Base-by-base conservation (phyloP, 2,888 invertebrate genomes). In the Syrista parreyssii region DNA sequence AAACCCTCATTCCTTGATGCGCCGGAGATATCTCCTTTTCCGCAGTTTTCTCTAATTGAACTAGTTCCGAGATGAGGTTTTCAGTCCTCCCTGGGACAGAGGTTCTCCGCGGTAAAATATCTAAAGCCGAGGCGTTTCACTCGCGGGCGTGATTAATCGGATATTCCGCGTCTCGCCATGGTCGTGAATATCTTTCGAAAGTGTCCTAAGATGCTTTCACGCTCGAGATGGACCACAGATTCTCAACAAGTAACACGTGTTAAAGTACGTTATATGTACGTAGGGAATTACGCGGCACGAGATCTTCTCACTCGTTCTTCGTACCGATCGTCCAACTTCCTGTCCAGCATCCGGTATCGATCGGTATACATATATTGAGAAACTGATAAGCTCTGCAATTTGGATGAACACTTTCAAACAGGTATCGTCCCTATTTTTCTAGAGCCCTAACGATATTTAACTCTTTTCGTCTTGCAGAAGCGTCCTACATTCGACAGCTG, bases 11-110 rank as follows among this genome's bases (percentile, higher is more conserved):
- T 89, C 88, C 89, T 87, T 85, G 84, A 86, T 88, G 84, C 83
- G 80, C 84, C 78, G 76, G 85, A 86, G 86, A 86, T 88, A 87
- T 85, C 87, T 87, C 85, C 88, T 88, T 88, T 88, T 88, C 86
- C 88, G 86, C 86, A 86, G 86, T 89, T 88, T 88, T 89, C 89
- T 89, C 88, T 88, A 88, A 88, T 88, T 88, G 88, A 88, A 88
- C 88, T 88, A 88, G 88, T 88, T 88, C 86, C 83, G 82, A 83
- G 84, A 82, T 82, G 83, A 82, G 82, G 81, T 80, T 81, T 79
- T 81, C 82, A 79, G 80, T 82, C 73, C 35, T 40, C 71, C 68
- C 76, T 35, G 23, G 68, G n/a, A 30, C 15, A 9, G 12, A 35
- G 68, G 55, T 31, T 36, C 36, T 73, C 36, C 35, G 33, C 15